Percentiles rank a stretch among this genome's conserved stretches.
phyloP scores from a whole-genome alignment of 2,113 vertebrate genomes.

The Origma solitaria region DNA sequence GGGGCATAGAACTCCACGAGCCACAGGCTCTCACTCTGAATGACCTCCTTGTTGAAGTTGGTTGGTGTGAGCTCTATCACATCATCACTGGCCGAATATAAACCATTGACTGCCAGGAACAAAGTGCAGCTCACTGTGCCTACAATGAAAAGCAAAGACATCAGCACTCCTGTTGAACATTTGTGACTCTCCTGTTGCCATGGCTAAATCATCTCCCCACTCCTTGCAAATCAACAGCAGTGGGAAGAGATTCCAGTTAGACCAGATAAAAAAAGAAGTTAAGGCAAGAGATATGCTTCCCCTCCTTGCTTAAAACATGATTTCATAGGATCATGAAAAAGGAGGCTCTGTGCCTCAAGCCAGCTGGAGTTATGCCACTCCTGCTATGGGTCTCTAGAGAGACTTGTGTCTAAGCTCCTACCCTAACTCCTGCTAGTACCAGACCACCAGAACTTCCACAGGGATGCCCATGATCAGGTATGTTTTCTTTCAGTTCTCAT shows the following conservation, averaged over 20 bases:
- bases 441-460: not conserved
- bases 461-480: not conserved
- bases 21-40: conserved; percentile 92
- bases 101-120: conserved; percentile 74
- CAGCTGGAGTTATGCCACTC: not conserved
- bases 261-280: not conserved
- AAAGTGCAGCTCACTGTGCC: conserved; percentile 83
- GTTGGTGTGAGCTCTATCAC: conserved; percentile 87
- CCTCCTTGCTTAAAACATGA: not conserved
- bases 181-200: not conserved
- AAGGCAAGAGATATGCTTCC: not conserved
- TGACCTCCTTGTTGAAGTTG: conserved; percentile 93
- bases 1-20: conserved; percentile 95
- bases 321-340: not conserved
- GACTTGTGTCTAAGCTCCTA: not conserved
- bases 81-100: conserved; percentile 89
- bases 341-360: not conserved
- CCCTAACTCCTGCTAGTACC: not conserved
- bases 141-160: conserved; percentile 43
- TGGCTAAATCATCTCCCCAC: not conserved
- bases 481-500: not conserved
- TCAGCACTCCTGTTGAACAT: not conserved
- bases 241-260: not conserved
- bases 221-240: not conserved
- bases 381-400: not conserved